A percentile compares a stretch with the other conserved stretches of the same genome.
These are phyloP conservation scores for Rafetus swinhoei DNA, from an alignment of 2,113 vertebrate species.

Conservation along the genomic window DNA sequence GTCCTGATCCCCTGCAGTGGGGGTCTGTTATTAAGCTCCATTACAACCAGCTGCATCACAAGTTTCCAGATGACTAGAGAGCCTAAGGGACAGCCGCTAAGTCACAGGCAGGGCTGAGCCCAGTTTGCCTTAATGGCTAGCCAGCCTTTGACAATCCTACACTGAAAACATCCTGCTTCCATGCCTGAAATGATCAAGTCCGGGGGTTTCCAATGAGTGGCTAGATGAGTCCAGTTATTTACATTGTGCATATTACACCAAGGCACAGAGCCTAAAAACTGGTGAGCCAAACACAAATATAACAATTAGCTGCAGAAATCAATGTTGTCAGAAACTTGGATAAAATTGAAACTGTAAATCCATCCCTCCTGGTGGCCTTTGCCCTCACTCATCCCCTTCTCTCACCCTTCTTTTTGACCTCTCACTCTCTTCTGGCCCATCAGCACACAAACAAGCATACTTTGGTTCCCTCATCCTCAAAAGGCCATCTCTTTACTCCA, in stretches of 20 bases:
- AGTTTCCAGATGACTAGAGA: neutral
- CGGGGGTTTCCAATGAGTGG: neutral
- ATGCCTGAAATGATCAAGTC: neutral
- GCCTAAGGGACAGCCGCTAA: neutral
- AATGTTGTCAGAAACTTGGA: neutral
- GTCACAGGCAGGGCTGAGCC: neutral
- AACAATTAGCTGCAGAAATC: neutral
- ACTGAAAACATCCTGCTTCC: neutral
- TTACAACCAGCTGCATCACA: neutral
- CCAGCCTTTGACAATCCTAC: neutral
- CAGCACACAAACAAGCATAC: neutral
- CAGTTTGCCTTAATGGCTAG: neutral
- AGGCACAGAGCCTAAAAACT: neutral
- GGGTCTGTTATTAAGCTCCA: neutral
- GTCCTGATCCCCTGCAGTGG: neutral
- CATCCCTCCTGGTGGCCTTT: neutral
- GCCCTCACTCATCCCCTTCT: neutral
- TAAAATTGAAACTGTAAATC: neutral
- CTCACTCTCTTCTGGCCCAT: neutral
- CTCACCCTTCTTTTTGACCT: neutral
- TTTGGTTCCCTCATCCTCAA: constrained; percentile 4
- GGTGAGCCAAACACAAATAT: neutral
- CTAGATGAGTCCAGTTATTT: neutral
- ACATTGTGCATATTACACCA: neutral
- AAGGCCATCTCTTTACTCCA: neutral